Conservation (phyloP, 2,797 vertebrate species). For the Botia almorhae region DNA sequence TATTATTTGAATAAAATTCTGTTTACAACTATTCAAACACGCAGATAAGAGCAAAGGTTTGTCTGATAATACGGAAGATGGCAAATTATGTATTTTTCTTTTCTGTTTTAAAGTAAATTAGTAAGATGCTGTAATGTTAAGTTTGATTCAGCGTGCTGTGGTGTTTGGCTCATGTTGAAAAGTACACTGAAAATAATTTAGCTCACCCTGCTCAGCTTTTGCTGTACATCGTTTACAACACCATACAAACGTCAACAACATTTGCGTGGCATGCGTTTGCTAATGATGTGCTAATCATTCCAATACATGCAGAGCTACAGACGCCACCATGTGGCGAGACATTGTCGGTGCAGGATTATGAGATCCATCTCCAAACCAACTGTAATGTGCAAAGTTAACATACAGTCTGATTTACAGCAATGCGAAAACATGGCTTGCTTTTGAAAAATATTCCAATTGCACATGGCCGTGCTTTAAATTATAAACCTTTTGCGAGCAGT, state of each 20-base stretch:
- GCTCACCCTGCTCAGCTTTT: background rate
- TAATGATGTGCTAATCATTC: background rate
- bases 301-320: background rate
- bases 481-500: background rate
- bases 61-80: no score
- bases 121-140: background rate
- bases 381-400: background rate
- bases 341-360: background rate
- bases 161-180: background rate
- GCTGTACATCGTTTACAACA: background rate
- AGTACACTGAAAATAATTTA: background rate
- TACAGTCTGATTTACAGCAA: background rate
- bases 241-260: background rate
- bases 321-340: constrained; percentile 21
- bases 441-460: background rate
- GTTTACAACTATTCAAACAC: no score
- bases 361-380: background rate
- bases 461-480: background rate
- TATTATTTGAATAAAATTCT: no score
- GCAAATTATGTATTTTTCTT: no score
- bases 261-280: background rate
- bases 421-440: background rate
- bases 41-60: no score
- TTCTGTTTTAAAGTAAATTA: background rate
- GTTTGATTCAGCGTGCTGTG: background rate